These are phyloP conservation scores for Blastomussa wellsi DNA, from an alignment of 92 coral and sea anemone genomes.

Conservation along the genomic window DNA sequence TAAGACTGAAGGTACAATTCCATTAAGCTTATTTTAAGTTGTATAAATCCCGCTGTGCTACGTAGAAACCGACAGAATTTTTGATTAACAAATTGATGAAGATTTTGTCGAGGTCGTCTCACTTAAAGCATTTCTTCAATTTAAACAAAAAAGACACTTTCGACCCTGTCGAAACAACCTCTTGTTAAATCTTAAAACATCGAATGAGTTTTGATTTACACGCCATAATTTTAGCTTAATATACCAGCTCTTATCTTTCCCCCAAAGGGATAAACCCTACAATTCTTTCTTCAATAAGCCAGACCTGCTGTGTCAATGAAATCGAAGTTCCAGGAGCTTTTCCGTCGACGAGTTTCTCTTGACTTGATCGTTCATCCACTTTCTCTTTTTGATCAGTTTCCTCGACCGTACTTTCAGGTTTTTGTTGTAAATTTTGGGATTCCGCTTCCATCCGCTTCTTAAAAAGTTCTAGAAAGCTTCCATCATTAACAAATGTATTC, in stretches of 20 bases:
- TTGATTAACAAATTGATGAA: too few species aligned
- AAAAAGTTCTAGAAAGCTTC: slow-evolving; percentile 91
- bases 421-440: slow-evolving; percentile 6
- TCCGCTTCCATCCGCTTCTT: slow-evolving; percentile 79
- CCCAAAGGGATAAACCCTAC: slow-evolving; percentile 14
- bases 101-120: too few species aligned
- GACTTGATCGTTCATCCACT: background rate
- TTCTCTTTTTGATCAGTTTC: background rate
- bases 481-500: slow-evolving; percentile 89
- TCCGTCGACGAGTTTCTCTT: slow-evolving; percentile 24
- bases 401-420: slow-evolving; percentile 5
- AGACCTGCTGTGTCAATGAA: slow-evolving; percentile 56
- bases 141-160: background rate
- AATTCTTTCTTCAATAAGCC: slow-evolving; percentile 48
- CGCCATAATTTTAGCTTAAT: background rate
- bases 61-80: background rate
- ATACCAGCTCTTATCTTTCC: slow-evolving; percentile 1
- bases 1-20: too few species aligned
- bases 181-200: background rate
- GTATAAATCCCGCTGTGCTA: background rate
- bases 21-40: too few species aligned
- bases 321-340: slow-evolving; percentile 29
- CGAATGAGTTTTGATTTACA: background rate
- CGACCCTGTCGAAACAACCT: background rate
- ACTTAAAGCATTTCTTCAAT: background rate